These are phyloP conservation scores for Redunca redunca DNA, from an alignment of 2,113 vertebrate species.

Conservation along the genomic window DNA sequence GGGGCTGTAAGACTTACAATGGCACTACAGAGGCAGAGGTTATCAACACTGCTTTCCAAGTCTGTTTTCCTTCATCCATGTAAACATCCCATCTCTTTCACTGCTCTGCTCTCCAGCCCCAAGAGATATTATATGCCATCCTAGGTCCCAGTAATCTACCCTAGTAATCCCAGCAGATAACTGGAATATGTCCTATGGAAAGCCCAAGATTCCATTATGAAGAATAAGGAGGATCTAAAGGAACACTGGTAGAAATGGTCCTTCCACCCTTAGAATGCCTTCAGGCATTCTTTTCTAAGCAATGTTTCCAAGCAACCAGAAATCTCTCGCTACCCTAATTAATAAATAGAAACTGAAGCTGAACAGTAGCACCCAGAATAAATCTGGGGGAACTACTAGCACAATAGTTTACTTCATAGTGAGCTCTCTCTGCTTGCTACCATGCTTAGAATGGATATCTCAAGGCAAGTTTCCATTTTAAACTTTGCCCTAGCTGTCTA, in stretches of 20 bases:
- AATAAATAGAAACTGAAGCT: background rate
- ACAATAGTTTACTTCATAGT: background rate
- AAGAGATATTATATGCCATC: background rate
- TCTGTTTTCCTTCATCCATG: background rate
- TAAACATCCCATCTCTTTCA: background rate
- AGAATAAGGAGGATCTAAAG: background rate
- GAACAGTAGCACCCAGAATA: background rate
- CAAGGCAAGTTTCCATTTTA: slow-evolving; percentile 24
- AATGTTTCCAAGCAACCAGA: slow-evolving; percentile 12
- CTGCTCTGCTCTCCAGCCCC: background rate
- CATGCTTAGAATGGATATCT: background rate
- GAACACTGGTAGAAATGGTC: background rate
- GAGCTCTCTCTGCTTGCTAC: background rate
- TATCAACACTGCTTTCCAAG: background rate
- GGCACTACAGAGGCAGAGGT: background rate
- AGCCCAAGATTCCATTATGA: background rate
- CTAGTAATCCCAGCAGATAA: background rate
- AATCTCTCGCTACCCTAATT: background rate
- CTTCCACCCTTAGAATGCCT: slow-evolving; percentile 27
- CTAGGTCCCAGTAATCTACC: background rate
- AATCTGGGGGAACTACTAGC: background rate
- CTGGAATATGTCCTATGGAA: background rate
- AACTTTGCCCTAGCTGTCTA: background rate
- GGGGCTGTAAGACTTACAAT: background rate
- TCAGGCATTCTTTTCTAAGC: background rate